Percentiles rank a stretch among this genome's conserved stretches.
Conservation (phyloP, 2,113 vertebrate species). For the Anseranas semipalmata region DNA sequence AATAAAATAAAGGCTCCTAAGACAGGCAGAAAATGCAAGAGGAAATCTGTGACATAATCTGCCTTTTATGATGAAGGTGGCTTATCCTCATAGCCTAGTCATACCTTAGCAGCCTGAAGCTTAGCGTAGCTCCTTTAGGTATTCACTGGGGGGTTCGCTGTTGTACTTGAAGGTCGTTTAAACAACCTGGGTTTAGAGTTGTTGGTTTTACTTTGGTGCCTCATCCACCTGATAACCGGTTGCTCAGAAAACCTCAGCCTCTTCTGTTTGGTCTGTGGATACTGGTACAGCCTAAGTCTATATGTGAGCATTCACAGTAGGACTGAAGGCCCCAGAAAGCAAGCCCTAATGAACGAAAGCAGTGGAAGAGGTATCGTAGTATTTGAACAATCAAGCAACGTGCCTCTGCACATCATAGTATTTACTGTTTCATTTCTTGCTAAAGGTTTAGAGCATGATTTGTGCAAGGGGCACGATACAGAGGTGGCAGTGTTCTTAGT, state of each 20-base stretch:
- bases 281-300: background rate
- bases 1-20: background rate
- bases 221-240: background rate
- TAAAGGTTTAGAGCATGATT: background rate
- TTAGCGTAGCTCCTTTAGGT: background rate
- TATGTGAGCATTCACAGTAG: background rate
- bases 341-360: background rate
- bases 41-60: slow-evolving; percentile 23
- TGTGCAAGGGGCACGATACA: background rate
- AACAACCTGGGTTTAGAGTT: background rate
- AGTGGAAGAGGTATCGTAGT: accelerated
- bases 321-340: background rate
- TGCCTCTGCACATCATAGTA: background rate
- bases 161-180: background rate
- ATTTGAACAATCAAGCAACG: background rate
- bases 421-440: background rate
- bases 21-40: background rate
- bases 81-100: background rate
- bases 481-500: background rate
- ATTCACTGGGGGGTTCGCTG: background rate
- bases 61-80: background rate
- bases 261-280: background rate
- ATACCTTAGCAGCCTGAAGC: background rate
- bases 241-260: background rate
- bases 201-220: background rate